Evolutionary conservation across 2,797 vertebrate genomes (phyloP).

Genomic region (Epinephelus coioides): DNA sequence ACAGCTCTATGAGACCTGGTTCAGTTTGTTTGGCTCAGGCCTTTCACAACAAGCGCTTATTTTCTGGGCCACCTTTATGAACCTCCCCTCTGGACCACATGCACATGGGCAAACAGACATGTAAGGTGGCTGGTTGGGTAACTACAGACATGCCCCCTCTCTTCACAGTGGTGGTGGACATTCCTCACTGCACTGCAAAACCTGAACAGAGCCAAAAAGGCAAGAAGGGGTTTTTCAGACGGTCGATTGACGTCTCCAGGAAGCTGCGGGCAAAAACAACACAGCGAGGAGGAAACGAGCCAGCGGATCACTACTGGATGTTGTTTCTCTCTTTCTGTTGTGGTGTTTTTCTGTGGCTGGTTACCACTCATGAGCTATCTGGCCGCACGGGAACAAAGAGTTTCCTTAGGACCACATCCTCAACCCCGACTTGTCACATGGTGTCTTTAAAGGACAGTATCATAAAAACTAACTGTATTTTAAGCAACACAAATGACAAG

Average conservation of each 20-base stretch:
- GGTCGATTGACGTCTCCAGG: slow-evolving; percentile 55
- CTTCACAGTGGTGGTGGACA: slow-evolving; percentile 69
- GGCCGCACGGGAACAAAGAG: slow-evolving; percentile 46
- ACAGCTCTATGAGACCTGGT: not conserved
- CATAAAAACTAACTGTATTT: slow-evolving; percentile 32
- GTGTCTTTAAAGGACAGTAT: slow-evolving; percentile 28
- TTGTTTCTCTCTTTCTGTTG: slow-evolving; percentile 46
- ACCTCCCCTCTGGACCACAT: slow-evolving; percentile 1
- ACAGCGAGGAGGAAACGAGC: slow-evolving; percentile 54
- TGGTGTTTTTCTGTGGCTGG: slow-evolving; percentile 53
- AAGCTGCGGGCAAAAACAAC: slow-evolving; percentile 60
- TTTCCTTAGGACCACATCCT: slow-evolving; percentile 57
- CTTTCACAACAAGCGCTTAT: not conserved
- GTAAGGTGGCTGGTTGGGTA: slow-evolving; percentile 24
- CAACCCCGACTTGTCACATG: slow-evolving; percentile 25
- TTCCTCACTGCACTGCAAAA: slow-evolving; percentile 76
- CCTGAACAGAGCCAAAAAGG: slow-evolving; percentile 53
- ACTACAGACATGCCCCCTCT: slow-evolving; percentile 50
- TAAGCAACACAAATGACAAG: slow-evolving; percentile 58
- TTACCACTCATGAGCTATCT: slow-evolving; percentile 48
- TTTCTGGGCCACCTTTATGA: not conserved
- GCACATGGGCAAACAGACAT: slow-evolving; percentile 48
- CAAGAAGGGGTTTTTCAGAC: slow-evolving; percentile 47
- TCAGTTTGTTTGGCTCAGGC: slow-evolving; percentile 3
- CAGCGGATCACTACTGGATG: slow-evolving; percentile 35